Evolutionary conservation across 2,888 invertebrate genomes (phyloP).

Genomic region (Cosmopolites sordidus): DNA sequence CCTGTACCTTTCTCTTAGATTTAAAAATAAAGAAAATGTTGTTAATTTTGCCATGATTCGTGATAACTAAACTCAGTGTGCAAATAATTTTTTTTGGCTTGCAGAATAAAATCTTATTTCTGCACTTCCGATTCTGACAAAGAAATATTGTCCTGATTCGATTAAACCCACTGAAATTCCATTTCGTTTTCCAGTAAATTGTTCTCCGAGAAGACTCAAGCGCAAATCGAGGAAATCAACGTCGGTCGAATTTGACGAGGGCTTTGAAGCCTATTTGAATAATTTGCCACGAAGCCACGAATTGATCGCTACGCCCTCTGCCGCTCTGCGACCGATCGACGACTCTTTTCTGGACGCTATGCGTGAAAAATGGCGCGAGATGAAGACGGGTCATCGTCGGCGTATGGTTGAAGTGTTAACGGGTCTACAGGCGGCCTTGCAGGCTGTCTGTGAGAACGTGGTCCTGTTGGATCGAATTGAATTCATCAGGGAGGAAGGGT

Average conservation of each 20-base stretch:
- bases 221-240: conserved; percentile 40
- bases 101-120: no score
- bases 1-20: no score
- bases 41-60: no score
- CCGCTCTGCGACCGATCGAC: conserved; percentile 18
- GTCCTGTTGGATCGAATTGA: conserved; percentile 54
- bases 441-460: conserved; percentile 57
- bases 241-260: conserved; percentile 25
- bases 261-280: conserved; percentile 37
- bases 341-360: conserved; percentile 35
- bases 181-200: conserved; percentile 38
- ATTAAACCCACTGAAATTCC: no score
- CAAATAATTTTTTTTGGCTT: no score
- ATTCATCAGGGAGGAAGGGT: conserved; percentile 46
- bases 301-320: conserved; percentile 21
- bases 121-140: no score
- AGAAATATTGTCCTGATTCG: no score
- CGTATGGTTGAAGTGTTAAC: conserved; percentile 47
- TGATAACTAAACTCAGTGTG: no score
- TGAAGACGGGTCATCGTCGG: conserved; percentile 36
- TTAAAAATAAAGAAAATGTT: no score
- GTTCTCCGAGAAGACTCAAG: conserved; percentile 39
- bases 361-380: conserved; percentile 39
- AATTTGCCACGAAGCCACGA: conserved; percentile 38
- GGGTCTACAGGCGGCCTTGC: conserved; percentile 50